Conservation (phyloP, 2,113 vertebrate species). For the Tichodroma muraria region DNA sequence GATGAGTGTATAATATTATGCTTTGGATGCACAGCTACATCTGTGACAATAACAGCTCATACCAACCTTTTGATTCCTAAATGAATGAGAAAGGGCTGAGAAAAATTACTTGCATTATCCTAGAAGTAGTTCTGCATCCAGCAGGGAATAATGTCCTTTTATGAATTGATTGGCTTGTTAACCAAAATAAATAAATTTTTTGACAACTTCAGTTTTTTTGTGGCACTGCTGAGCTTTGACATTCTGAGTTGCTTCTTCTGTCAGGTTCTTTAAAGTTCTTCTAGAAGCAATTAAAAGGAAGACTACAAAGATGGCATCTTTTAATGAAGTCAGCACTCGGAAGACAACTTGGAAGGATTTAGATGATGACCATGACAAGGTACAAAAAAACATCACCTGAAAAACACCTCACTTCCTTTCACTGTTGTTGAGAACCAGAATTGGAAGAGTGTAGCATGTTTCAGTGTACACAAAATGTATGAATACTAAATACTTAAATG, state of each 20-base stretch:
- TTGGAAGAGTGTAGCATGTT: neutral
- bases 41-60: neutral
- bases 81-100: neutral
- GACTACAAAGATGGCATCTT: constrained; percentile 77
- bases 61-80: neutral
- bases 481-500: neutral
- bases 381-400: neutral
- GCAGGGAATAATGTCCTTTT: neutral
- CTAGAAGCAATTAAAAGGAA: constrained; percentile 85
- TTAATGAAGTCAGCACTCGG: constrained; percentile 76
- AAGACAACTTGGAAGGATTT: constrained; percentile 77
- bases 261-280: constrained; percentile 86
- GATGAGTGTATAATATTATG: neutral
- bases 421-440: neutral
- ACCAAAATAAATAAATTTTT: neutral
- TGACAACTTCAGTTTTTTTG: neutral
- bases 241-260: neutral
- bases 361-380: constrained; percentile 59
- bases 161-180: neutral
- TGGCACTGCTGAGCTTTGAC: neutral
- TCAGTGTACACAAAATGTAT: neutral
- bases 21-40: neutral
- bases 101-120: neutral
- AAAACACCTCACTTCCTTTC: neutral
- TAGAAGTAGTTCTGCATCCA: neutral